Base-by-base conservation (phyloP, 2,113 vertebrate species). In the Bos javanicus region DNA sequence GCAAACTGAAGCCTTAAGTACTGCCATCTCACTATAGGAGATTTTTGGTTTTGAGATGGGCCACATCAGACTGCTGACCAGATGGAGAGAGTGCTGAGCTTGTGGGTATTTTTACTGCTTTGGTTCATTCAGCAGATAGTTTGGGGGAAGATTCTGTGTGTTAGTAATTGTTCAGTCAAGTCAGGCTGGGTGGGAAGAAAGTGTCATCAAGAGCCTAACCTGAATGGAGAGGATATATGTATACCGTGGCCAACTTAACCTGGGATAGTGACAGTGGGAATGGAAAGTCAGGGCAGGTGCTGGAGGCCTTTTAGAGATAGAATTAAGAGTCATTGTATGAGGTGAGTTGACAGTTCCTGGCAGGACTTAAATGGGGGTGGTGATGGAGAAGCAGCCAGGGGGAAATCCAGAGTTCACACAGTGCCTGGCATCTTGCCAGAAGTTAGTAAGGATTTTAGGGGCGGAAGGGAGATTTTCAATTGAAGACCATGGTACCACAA, bases 271-370 rank as follows among this genome's bases (percentile, higher is more conserved):
- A 46, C 57, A 4, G 52, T 5, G 2, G 54, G 39, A 46, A 59
- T 11, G 3, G 84, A 60, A 54, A 50, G 76, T 28, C 30, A 39
- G 74, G 74, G 60, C 71, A 43, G 67, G 46, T 46, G 39, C 76
- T 6, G 1, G n/a, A 85, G 67, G 26, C 84, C 52, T 48, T 71
- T 71, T 10, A 43, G 33, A 91, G 50, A 23, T 5, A 39, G 89
- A 87, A 48, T 86, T 81, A 67, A 85, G 64, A 90, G n/a, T 43
- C n/a, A 16, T 56, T 97, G 87, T 36, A 76, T 90, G 21, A n/a
- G 86, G 30, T 50, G 39, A 83, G 52, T 28, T 91, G 81, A 92
- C 83, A 95, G 95, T 78, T 96, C 19, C 95, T 94, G 36, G 78
- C 28, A 57, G 19, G 50, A 28, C 48, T 59, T 91, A 86, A 91